phyloP scores from a whole-genome alignment of 35 echinoderm and acorn worm species.

The Patiria miniata region DNA sequence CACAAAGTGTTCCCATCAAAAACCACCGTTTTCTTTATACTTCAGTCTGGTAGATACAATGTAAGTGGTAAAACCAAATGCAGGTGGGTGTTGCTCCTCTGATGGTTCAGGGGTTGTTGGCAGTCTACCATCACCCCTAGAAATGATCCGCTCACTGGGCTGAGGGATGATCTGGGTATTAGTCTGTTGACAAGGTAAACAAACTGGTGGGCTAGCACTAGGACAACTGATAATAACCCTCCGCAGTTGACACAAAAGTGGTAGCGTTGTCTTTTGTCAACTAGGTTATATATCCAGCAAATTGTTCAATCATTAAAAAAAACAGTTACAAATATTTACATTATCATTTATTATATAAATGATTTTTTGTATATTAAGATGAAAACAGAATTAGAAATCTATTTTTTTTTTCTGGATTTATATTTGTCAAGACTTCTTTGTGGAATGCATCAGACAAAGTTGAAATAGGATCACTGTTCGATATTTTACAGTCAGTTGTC shows the following conservation, averaged over 20 bases:
- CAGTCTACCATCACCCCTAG: too few relatives aligned
- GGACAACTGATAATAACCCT: conserved; percentile 10
- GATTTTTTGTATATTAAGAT: not conserved
- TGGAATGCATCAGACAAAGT: too few relatives aligned
- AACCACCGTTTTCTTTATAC: too few relatives aligned
- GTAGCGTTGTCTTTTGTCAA: not conserved
- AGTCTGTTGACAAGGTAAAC: conserved; percentile 10
- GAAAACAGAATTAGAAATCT: too few relatives aligned
- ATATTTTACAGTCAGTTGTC: too few relatives aligned
- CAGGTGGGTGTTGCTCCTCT: too few relatives aligned
- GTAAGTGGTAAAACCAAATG: too few relatives aligned
- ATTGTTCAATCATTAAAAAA: not conserved
- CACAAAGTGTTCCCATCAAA: too few relatives aligned
- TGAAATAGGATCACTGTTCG: too few relatives aligned
- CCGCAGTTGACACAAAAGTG: conserved; percentile 12
- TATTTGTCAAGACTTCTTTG: not conserved
- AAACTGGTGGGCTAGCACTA: not conserved
- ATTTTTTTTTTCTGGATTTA: not conserved
- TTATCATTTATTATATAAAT: not conserved
- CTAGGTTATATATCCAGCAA: not conserved
- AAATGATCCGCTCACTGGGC: too few relatives aligned
- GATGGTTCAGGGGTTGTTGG: too few relatives aligned
- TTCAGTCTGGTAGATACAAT: too few relatives aligned
- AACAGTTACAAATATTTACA: not conserved
- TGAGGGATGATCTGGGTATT: not conserved